Base-by-base conservation (phyloP, 2,113 vertebrate genomes). In the Passerina amoena region DNA sequence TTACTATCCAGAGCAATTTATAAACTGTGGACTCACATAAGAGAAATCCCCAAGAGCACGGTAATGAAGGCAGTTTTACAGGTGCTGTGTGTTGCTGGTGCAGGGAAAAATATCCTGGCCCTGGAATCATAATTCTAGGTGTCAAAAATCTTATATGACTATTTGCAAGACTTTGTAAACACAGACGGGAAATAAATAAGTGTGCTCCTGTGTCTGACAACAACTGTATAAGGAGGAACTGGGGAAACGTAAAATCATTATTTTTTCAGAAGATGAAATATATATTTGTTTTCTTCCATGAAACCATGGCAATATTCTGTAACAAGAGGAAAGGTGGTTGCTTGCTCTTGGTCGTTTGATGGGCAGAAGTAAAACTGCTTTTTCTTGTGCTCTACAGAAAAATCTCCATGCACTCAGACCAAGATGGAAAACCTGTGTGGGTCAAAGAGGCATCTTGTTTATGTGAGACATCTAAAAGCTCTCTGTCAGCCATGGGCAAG, bases 241-340 rank as follows among this genome's bases (percentile, higher is more conserved):
- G 27, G 56, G 84, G 81, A 95, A 86, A 86, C 37, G 8, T 56
- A 86, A 95, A 95, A 84, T 60, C 6, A 68, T 71, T 73, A 6
- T 27, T 47, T 68, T 86, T 94, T 86, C 92, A 78, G 69, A 54
- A 56, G 44, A 70, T 79, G 47, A 90, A 81, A 81, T 84, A 79
- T 31, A 2, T 51, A 33, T 86, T 93, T 96, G 30, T 92, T 91
- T 94, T 87, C 69, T 82, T 90, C 77, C 35, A 35, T 89, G 48
- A 75, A 88, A 63, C 64, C 18, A 51, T 50, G 20, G 50, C 27
- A 68, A 42, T 84, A 44, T 30, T 71, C n/a, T 60, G 10, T 51
- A 94, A 51, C 14, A 70, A 30, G 5, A 82, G 48, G n/a, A 56
- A 69, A 82, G 28, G n/a, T 0, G 4, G 22, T 30, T 24, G 6